A percentile compares a stretch with the other conserved stretches of the same genome.
phyloP scores from a whole-genome alignment of 2,797 vertebrate genomes.

The Sebastes glaucus region DNA sequence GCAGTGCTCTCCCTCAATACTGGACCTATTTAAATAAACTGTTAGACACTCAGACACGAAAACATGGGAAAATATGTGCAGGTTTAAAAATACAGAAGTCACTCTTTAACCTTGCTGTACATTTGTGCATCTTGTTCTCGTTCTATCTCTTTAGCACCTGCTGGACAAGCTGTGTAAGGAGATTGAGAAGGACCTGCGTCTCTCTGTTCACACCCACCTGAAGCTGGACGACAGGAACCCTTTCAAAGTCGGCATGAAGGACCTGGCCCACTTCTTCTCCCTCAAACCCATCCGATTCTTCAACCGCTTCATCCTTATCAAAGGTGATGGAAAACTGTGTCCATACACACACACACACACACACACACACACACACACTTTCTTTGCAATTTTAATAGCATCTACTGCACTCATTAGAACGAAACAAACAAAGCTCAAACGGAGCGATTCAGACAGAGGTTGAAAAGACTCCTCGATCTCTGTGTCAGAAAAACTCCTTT shows the following conservation, averaged over 20 bases:
- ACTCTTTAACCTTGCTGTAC: not conserved
- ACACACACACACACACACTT: no score
- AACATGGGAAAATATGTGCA: no score
- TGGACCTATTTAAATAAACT: no score
- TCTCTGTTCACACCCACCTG: conserved; percentile 97
- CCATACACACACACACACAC: not conserved
- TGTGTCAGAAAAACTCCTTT: no score
- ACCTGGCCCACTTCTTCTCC: conserved; percentile 96
- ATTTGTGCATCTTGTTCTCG: not conserved
- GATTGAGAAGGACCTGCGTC: conserved; percentile 97
- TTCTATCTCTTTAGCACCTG: conserved; percentile 83
- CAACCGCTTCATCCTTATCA: conserved; percentile 96
- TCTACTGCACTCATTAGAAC: not conserved
- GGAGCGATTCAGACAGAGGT: no score
- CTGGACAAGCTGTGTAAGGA: conserved; percentile 98
- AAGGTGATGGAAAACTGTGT: conserved; percentile 81
- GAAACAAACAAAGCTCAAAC: no score
- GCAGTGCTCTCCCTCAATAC: no score
- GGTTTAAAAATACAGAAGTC: no score
- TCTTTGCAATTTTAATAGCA: not conserved
- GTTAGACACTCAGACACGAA: no score
- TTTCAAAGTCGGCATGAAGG: conserved; percentile 98
- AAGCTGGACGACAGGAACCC: conserved; percentile 98
- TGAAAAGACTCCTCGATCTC: no score
- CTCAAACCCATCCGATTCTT: conserved; percentile 97